phyloP scores from a whole-genome alignment of 2,113 vertebrate genomes.

The Macquaria ambigua region DNA sequence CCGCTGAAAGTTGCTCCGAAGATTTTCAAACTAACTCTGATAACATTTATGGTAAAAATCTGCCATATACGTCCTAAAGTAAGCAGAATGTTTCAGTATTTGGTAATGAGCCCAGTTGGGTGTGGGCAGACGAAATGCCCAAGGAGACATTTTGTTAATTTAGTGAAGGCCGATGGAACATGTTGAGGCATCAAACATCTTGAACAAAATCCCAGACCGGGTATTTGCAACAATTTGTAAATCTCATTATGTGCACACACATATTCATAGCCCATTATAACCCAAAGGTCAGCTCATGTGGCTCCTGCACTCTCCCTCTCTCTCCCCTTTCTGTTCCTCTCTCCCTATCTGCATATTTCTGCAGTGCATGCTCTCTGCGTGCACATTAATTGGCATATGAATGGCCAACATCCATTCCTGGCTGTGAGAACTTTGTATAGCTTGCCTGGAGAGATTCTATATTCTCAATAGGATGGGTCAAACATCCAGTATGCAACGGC shows the following conservation, averaged over 20 bases:
- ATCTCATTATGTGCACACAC: slow-evolving; percentile 53
- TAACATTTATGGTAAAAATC: neutral
- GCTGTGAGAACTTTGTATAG: neutral
- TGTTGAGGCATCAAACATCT: slow-evolving; percentile 45
- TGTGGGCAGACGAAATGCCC: slow-evolving; percentile 20
- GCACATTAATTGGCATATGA: slow-evolving; percentile 30
- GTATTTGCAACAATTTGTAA: slow-evolving; percentile 54
- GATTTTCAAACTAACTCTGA: slow-evolving; percentile 2
- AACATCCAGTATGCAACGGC: slow-evolving; percentile 39
- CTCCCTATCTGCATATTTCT: slow-evolving; percentile 25
- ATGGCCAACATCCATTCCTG: neutral
- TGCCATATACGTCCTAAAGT: slow-evolving; percentile 3
- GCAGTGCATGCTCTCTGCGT: neutral
- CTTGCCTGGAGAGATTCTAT: neutral
- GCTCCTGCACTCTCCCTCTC: slow-evolving; percentile 15
- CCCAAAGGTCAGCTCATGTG: slow-evolving; percentile 58
- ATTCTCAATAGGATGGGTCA: slow-evolving; percentile 34
- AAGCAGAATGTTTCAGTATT: neutral
- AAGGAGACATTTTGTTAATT: slow-evolving; percentile 44
- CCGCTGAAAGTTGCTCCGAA: neutral
- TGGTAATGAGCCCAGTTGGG: slow-evolving; percentile 3
- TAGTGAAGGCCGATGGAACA: slow-evolving; percentile 15
- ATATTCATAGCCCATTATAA: slow-evolving; percentile 48
- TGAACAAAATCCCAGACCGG: slow-evolving; percentile 30
- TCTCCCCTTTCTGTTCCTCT: slow-evolving; percentile 3